phyloP scores from a whole-genome alignment of 2,797 vertebrate genomes.

The Mastacembelus armatus region DNA sequence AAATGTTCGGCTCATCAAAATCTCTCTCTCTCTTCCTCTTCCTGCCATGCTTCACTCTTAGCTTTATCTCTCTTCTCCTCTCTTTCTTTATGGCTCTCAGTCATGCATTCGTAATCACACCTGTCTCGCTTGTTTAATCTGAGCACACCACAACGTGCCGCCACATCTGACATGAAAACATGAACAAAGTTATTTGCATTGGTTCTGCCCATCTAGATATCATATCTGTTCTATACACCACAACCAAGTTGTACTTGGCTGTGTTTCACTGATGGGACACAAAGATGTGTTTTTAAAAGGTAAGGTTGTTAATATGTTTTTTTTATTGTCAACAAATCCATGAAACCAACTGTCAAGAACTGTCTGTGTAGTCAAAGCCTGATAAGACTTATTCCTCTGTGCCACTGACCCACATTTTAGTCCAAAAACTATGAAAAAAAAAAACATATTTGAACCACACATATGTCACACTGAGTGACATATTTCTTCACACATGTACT shows the following conservation, averaged over 20 bases:
- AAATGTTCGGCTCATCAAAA: slow-evolving; percentile 52
- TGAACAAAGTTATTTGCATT: neutral
- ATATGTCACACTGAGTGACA: neutral
- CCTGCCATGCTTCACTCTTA: slow-evolving; percentile 12
- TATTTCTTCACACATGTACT: neutral
- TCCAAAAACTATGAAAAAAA: neutral
- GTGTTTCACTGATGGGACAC: neutral
- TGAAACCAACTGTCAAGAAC: neutral
- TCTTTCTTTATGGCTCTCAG: neutral
- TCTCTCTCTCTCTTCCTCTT: slow-evolving; percentile 15
- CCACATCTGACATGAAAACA: slow-evolving; percentile 18
- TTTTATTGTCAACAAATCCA: slow-evolving; percentile 7
- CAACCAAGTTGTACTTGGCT: slow-evolving; percentile 1
- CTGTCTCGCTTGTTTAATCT: slow-evolving; percentile 66
- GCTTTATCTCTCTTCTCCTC: neutral
- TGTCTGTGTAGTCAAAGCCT: neutral
- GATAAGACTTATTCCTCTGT: neutral
- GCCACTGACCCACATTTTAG: neutral
- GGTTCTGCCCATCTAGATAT: slow-evolving; percentile 36
- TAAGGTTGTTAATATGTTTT: neutral
- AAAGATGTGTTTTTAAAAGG: slow-evolving; percentile 13
- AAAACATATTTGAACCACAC: neutral
- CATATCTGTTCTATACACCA: slow-evolving; percentile 6
- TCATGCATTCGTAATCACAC: slow-evolving; percentile 73
- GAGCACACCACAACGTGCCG: slow-evolving; percentile 48